Conservation (phyloP, 2,888 invertebrate genomes). For the Nomada ferruginata region DNA sequence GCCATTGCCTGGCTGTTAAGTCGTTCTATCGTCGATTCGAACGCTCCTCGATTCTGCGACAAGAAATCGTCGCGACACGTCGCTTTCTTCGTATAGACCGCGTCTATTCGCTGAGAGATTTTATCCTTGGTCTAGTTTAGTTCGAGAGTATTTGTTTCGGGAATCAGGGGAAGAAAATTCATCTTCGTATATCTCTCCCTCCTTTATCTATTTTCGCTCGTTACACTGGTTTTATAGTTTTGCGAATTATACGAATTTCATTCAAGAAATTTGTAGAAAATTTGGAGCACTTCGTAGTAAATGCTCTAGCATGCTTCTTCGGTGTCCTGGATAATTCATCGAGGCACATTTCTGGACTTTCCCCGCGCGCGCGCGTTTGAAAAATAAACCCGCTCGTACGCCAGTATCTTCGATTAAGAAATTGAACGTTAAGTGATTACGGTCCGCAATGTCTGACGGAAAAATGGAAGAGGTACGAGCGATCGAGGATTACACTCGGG, state of each 20-base stretch:
- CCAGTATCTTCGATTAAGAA: slow-evolving; percentile 44
- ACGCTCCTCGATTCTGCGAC: slow-evolving; percentile 28
- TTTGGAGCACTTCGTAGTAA: too few relatives aligned
- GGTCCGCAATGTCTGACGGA: slow-evolving; percentile 18
- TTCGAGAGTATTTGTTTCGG: too few relatives aligned
- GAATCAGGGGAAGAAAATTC: too few relatives aligned
- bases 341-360: neutral
- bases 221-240: too few relatives aligned
- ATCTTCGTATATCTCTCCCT: too few relatives aligned
- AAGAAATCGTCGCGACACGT: slow-evolving; percentile 12
- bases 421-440: slow-evolving; percentile 64
- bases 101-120: too few relatives aligned
- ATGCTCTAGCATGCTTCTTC: too few relatives aligned
- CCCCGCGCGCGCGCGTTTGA: neutral
- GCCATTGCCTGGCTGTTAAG: slow-evolving; percentile 49
- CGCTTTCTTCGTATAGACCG: neutral
- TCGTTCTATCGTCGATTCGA: slow-evolving; percentile 47
- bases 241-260: too few relatives aligned
- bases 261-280: too few relatives aligned
- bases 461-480: slow-evolving; percentile 19
- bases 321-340: too few relatives aligned
- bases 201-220: too few relatives aligned
- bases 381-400: slow-evolving; percentile 39
- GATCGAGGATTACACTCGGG: slow-evolving; percentile 30
- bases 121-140: too few relatives aligned